A percentile compares a stretch with the other conserved stretches of the same genome.
Conservation (phyloP, 2,888 invertebrate species). For the Melieria omissa region DNA sequence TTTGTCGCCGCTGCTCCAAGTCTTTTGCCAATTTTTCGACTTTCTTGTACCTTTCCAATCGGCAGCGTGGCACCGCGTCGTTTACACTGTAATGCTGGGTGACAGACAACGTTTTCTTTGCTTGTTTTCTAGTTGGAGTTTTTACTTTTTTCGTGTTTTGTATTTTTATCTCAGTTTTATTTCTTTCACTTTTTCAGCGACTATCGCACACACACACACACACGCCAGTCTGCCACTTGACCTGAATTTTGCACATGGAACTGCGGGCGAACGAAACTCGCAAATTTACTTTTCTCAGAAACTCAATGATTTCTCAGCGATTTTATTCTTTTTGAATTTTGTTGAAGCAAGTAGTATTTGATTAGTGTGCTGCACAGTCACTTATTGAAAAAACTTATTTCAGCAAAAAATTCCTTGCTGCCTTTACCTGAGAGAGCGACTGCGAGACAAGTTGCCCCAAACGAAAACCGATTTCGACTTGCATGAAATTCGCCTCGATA, state of each 20-base stretch:
- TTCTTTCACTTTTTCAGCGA: slow-evolving; percentile 9
- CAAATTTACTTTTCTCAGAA: neutral
- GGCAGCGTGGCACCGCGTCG: too few relatives aligned
- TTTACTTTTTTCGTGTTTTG: too few relatives aligned
- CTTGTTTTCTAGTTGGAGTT: too few relatives aligned
- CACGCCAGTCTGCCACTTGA: slow-evolving; percentile 42
- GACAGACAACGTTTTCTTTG: too few relatives aligned
- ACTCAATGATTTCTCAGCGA: neutral
- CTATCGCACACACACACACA: slow-evolving; percentile 20
- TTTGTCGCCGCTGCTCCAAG: too few relatives aligned
- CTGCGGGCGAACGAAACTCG: neutral
- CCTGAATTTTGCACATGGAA: slow-evolving; percentile 37
- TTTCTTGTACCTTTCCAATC: too few relatives aligned
- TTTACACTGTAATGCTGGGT: too few relatives aligned
- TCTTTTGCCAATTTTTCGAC: too few relatives aligned
- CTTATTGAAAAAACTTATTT: slow-evolving; percentile 2
- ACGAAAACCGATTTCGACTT: slow-evolving; percentile 42
- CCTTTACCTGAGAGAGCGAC: slow-evolving; percentile 44
- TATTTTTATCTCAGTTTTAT: too few relatives aligned
- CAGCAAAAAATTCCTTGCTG: slow-evolving; percentile 25
- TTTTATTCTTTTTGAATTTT: slow-evolving; percentile 15
- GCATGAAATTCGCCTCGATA: neutral
- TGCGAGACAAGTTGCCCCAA: slow-evolving; percentile 39
- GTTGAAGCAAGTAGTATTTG: too few relatives aligned
- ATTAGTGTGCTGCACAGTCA: neutral